Evolutionary conservation across 2,113 vertebrate genomes (phyloP), one percentile per base, ranked within the genome.

Genomic region (Chaetodon trifascialis): DNA sequence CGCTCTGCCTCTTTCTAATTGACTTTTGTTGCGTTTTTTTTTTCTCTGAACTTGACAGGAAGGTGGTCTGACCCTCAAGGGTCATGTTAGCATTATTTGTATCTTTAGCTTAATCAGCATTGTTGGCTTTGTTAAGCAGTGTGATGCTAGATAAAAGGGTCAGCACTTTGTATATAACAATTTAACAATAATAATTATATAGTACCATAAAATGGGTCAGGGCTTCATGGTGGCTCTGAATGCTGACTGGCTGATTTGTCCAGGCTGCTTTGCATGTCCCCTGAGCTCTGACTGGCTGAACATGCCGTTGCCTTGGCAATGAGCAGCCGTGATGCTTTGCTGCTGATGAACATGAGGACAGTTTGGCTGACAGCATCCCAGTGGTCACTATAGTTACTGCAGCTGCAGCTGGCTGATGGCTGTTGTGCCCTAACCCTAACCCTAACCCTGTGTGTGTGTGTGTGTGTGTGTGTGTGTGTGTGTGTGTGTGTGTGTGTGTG

Each of bases 251-350:
- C 72, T 79, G 68, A 49, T 42, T 49, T 25, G 38, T 49, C 71
- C 11, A 19, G 55, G 67, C 78, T 86, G 63, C 58, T 4, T 15
- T 87, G 92, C 92, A 91, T 89, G 90, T 15, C 30, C 42, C 36
- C 67, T 81, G 46, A 86, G 51, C 71, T 70, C 46, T 85, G 51
- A 83, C 46, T 79, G 84, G 83, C 80, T 83, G 62, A 70, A 9
- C 6, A 1, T 78, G 72, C 58, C 11, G 15, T 80, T 78, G 75
- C 68, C 42, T 21, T 70, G 40, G 34, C 60, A 88, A 84, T 16
- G 11, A 75, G 73, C 49, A 8, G 25, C n/a, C 0, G 2, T 73
- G 30, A 72, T 80, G 79, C 56, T 82, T 74, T 62, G 30, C 63
- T 83, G 55, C 40, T 54, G 40, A 72, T 65, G 8, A 68, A 34